Conservation (phyloP, 1,140 invertebrate species). For the Lepidurus apus region DNA sequence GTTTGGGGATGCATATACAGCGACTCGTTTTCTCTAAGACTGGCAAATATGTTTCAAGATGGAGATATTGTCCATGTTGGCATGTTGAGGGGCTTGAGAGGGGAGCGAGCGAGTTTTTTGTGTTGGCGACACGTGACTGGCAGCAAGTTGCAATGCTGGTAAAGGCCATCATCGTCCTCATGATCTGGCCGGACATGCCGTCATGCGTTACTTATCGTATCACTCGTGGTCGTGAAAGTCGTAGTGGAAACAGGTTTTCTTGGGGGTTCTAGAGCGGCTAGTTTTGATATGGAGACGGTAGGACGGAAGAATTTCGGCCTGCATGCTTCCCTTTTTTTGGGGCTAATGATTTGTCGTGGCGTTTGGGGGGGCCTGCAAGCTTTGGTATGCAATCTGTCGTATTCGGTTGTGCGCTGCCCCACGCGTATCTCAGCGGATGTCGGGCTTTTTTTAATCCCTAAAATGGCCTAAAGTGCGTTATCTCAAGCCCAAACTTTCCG, state of each 20-base stretch:
- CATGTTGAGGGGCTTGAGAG: background rate
- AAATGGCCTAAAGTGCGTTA: background rate
- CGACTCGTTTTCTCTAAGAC: no score
- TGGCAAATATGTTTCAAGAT: background rate
- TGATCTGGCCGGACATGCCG: background rate
- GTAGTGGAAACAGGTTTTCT: background rate
- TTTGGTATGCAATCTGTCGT: background rate
- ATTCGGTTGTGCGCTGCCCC: background rate
- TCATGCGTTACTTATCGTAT: constrained; percentile 13
- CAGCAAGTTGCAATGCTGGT: background rate
- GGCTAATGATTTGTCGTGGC: background rate
- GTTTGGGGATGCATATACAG: no score
- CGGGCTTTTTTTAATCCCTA: background rate
- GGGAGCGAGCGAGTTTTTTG: constrained; percentile 3
- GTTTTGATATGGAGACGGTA: background rate
- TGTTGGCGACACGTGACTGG: constrained; percentile 17
- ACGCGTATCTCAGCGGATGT: background rate
- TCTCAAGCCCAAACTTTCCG: no score
- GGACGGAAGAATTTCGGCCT: background rate
- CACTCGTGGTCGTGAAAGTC: background rate
- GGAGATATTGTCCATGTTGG: background rate
- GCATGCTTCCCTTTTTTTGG: background rate
- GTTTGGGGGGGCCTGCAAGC: background rate
- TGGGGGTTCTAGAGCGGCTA: background rate
- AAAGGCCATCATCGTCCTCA: background rate